These are phyloP conservation scores for Heptranchias perlo DNA, from an alignment of 2,113 vertebrate species.

Conservation along the genomic window DNA sequence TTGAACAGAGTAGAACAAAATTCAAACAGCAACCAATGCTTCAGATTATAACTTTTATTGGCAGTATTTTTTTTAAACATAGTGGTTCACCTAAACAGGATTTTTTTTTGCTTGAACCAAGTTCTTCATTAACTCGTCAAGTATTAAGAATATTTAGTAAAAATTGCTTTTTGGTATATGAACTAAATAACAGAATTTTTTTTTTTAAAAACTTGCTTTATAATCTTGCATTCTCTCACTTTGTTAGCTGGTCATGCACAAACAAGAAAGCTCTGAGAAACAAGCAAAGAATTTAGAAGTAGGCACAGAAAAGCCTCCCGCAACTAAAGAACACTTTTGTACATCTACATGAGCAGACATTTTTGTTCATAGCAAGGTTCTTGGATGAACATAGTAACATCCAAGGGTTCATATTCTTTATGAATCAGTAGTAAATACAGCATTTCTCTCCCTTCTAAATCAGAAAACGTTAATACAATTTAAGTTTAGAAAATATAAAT, in stretches of 20 bases:
- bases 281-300: not conserved
- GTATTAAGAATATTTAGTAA: slow-evolving; percentile 29
- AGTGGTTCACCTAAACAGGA: not conserved
- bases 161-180: not conserved
- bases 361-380: not conserved
- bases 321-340: slow-evolving; percentile 6
- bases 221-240: not conserved
- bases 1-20: not conserved
- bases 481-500: slow-evolving; percentile 36
- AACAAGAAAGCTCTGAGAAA: slow-evolving; percentile 8
- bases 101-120: not conserved
- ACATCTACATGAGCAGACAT: not conserved
- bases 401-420: not conserved
- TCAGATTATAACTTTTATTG: slow-evolving; percentile 20
- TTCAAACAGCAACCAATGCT: not conserved
- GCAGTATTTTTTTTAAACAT: not conserved
- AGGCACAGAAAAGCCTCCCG: not conserved
- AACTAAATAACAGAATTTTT: slow-evolving; percentile 24
- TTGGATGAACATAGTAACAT: not conserved
- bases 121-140: not conserved
- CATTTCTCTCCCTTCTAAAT: not conserved
- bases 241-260: not conserved
- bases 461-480: slow-evolving; percentile 3
- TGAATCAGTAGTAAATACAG: slow-evolving; percentile 31
- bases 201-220: slow-evolving; percentile 1